Evolutionary conservation across 2,797 vertebrate genomes (phyloP).

Genomic region (Diceros bicornis): DNA sequence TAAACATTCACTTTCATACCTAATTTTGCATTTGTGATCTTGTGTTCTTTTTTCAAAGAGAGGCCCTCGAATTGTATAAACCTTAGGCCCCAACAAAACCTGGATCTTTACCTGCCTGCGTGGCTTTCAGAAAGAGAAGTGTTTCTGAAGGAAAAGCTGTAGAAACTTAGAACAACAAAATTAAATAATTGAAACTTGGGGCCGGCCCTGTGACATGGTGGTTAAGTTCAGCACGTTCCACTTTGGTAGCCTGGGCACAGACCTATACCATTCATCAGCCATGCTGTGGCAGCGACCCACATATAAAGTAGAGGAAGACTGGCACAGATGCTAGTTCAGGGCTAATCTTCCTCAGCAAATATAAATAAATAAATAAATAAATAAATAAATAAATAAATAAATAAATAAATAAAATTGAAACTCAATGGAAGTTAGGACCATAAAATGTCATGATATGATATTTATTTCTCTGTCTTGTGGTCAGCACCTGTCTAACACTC

Average conservation of each 20-base stretch:
- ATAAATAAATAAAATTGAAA: conserved; percentile 16
- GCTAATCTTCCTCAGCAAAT: too few species aligned
- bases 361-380: too few species aligned
- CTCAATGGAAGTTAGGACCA: conserved; percentile 18
- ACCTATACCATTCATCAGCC: too few species aligned
- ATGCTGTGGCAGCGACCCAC: too few species aligned
- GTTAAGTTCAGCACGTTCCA: too few species aligned
- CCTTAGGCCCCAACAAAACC: neutral
- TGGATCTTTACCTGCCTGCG: neutral
- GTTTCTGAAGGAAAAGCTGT: conserved; percentile 28
- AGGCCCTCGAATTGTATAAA: neutral
- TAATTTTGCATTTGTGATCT: conserved; percentile 61
- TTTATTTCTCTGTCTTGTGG: conserved; percentile 8
- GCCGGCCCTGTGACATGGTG: too few species aligned
- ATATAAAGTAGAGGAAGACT: too few species aligned
- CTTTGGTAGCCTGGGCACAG: too few species aligned
- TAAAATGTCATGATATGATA: conserved; percentile 41
- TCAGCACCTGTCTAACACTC: neutral
- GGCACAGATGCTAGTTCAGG: too few species aligned
- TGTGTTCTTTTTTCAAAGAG: conserved; percentile 50
- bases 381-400: neutral
- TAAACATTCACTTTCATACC: conserved; percentile 65
- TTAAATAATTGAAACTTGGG: conserved; percentile 9
- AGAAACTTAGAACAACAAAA: conserved; percentile 54
- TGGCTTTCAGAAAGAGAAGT: neutral